Base-by-base conservation (phyloP, 2,113 vertebrate species). In the Gasterosteus aculeatus region DNA sequence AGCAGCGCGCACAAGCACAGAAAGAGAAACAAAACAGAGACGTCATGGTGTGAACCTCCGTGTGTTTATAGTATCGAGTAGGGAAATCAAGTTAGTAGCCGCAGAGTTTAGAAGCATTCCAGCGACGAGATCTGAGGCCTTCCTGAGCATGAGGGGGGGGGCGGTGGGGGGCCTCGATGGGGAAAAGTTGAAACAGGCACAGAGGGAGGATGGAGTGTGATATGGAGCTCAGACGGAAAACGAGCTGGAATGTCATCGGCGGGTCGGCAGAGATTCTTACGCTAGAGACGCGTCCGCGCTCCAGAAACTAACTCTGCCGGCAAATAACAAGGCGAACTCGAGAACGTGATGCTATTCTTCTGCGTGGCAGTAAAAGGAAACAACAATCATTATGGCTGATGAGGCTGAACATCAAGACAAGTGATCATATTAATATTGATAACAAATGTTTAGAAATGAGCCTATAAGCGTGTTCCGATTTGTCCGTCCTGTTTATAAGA, bases 121-220 rank as follows among this genome's bases (percentile, higher is more conserved):
- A 72, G 83, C 1, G n/a, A 76, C 79, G 61, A 82, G 80, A 88
- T 85, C 85, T 84, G 76, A 87, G 81, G 70, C 81, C 35, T 83
- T 85, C 76, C 88, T 85, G 80, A 79, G 69, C 14, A 59, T 15
- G 35, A 65, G 19, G 66, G 60, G 68, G 65, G 78, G 75, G 58
- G 57, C 38, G 62, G 63, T 74, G 84, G 81, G 68, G 58, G 9
- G 15, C 72, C 18, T 11, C 19, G 31, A 63, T 29, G 46, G 22
- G 42, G 78, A 70, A 69, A 84, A 62, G 72, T 68, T 80, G 68
- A 85, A 78, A 87, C 74, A 69, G 76, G 72, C 79, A 69, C 84
- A 49, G 78, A 72, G 84, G 74, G 86, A 84, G 77, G 78, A 81
- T 57, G 69, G 81, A 38, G 75, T 73, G 72, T 57, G 59, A 80